Evolutionary conservation across 2,797 vertebrate genomes (phyloP).

Genomic region (Sitta carolinensis): DNA sequence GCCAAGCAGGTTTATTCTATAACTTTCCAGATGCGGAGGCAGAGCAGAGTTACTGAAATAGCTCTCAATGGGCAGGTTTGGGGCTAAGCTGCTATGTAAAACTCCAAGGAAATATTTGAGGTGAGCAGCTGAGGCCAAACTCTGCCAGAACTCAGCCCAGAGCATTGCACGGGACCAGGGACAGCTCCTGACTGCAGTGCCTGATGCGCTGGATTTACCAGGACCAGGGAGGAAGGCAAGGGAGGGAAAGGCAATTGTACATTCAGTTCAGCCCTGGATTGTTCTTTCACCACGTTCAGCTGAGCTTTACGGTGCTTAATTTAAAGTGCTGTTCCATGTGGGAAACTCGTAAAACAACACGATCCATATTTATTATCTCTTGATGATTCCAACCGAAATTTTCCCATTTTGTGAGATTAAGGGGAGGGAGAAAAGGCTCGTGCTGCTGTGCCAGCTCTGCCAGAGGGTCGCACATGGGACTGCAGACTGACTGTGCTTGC

Average conservation of each 20-base stretch:
- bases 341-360: not conserved
- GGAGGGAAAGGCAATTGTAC: not conserved
- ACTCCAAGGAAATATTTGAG: not conserved
- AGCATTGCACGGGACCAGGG: accelerated
- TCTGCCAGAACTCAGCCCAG: not conserved
- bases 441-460: not conserved
- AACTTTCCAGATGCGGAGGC: not conserved
- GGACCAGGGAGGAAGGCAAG: not conserved
- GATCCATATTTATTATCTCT: not conserved
- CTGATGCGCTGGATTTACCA: not conserved
- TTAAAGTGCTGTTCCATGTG: not conserved
- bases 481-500: not conserved
- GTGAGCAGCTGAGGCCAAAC: not conserved
- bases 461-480: accelerated
- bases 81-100: not conserved
- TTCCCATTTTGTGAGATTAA: not conserved
- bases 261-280: not conserved
- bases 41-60: not conserved
- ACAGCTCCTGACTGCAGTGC: not conserved
- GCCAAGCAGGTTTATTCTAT: not conserved
- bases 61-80: not conserved
- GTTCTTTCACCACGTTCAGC: not conserved
- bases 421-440: not conserved
- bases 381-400: not conserved
- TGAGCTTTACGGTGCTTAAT: not conserved